Evolutionary conservation across 64 coral and sea anemone species (phyloP).

Genomic region (Porites australiensis): DNA sequence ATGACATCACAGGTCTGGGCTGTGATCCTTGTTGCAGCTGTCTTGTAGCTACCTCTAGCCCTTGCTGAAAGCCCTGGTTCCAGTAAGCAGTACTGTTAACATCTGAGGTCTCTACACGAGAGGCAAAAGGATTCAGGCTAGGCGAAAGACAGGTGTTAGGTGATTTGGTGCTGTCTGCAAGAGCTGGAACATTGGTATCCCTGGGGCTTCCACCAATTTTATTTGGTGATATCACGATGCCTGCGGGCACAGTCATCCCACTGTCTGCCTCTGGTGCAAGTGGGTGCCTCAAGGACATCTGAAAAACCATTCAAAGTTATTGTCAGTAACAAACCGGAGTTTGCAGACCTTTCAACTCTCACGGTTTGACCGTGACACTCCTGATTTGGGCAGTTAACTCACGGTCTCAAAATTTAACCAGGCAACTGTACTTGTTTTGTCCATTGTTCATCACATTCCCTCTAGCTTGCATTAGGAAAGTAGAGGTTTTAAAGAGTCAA

Average conservation of each 20-base stretch:
- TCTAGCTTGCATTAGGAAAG: too few species aligned
- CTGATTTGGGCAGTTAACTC: too few species aligned
- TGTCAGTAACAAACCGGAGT: not conserved
- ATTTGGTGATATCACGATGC: not conserved
- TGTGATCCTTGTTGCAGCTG: not conserved
- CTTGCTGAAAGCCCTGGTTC: slow-evolving; percentile 22
- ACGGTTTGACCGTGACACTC: too few species aligned
- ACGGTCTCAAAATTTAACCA: too few species aligned
- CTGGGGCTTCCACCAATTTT: not conserved
- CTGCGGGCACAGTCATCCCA: not conserved
- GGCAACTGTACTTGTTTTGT: too few species aligned
- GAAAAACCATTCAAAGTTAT: not conserved
- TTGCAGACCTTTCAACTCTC: not conserved
- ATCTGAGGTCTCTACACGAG: not conserved
- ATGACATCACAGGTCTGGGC: not conserved
- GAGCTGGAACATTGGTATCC: not conserved
- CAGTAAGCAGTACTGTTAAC: not conserved
- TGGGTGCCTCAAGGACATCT: not conserved
- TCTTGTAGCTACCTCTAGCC: not conserved
- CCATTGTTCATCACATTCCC: too few species aligned
- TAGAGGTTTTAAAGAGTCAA: too few species aligned
- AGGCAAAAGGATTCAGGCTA: not conserved
- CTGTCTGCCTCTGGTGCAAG: not conserved
- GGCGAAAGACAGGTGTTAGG: slow-evolving; percentile 15
- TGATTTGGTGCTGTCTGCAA: slow-evolving; percentile 35